Evolutionary conservation across 2,888 invertebrate species (phyloP).

Genomic region (Meloe dianella): DNA sequence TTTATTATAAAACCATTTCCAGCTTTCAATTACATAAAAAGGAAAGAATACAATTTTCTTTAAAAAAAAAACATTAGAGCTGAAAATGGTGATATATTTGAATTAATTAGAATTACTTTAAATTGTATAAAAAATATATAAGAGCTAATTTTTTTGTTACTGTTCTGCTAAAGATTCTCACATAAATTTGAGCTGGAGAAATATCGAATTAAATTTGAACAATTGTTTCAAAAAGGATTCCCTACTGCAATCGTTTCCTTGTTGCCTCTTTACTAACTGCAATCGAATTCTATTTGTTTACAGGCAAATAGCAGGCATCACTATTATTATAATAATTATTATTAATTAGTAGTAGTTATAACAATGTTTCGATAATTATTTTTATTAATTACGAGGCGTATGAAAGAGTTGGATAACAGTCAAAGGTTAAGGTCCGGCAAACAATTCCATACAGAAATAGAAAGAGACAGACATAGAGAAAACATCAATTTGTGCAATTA

Average conservation of each 20-base stretch:
- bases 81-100: slow-evolving; percentile 20
- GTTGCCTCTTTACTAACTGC: slow-evolving; percentile 26
- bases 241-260: slow-evolving; percentile 18
- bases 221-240: slow-evolving; percentile 25
- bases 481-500: slow-evolving; percentile 16
- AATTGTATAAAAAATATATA: slow-evolving; percentile 43
- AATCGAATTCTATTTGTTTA: slow-evolving; percentile 31
- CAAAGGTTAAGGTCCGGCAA: slow-evolving; percentile 26
- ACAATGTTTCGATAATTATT: background rate
- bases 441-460: background rate
- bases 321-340: slow-evolving; percentile 19
- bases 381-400: slow-evolving; percentile 23
- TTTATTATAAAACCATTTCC: background rate
- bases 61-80: background rate
- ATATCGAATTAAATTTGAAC: slow-evolving; percentile 33
- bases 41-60: too few relatives aligned
- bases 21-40: too few relatives aligned
- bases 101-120: slow-evolving; percentile 29
- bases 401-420: slow-evolving; percentile 26
- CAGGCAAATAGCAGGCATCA: slow-evolving; percentile 29
- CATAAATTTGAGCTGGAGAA: slow-evolving; percentile 24
- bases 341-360: background rate
- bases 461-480: background rate
- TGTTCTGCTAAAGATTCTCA: slow-evolving; percentile 16
- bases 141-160: slow-evolving; percentile 41